These are phyloP conservation scores for Agrochola litura DNA, from an alignment of 2,888 invertebrate species.

Conservation along the genomic window DNA sequence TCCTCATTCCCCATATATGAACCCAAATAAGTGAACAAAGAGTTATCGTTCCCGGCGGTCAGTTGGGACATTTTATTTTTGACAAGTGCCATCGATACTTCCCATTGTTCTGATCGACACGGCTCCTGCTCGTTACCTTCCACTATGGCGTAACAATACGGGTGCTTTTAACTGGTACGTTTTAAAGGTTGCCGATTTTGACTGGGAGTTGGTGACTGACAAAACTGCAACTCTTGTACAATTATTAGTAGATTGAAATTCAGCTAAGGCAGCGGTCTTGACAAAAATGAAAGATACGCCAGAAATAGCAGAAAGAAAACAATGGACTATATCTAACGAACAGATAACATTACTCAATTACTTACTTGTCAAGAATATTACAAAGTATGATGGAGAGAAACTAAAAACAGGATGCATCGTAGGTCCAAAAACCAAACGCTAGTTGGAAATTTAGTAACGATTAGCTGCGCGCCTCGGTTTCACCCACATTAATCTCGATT, in stretches of 20 bases:
- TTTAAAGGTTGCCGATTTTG: neutral
- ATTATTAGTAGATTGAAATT: neutral
- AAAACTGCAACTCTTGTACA: neutral
- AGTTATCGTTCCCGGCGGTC: slow-evolving; percentile 70
- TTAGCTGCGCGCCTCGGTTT: too few species aligned
- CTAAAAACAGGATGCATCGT: neutral
- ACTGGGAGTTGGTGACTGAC: neutral
- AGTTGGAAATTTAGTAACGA: neutral
- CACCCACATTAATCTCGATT: too few species aligned
- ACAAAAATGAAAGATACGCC: neutral
- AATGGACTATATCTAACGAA: neutral
- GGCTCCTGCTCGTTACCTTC: slow-evolving; percentile 47
- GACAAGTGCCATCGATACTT: slow-evolving; percentile 87
- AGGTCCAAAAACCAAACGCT: neutral
- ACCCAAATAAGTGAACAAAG: slow-evolving; percentile 57
- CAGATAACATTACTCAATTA: too few species aligned
- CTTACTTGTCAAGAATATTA: neutral
- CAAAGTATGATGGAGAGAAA: neutral
- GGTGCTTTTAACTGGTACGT: neutral
- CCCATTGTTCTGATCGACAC: slow-evolving; percentile 82
- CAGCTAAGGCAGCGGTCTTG: too few species aligned
- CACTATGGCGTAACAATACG: slow-evolving; percentile 36
- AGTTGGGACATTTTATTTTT: slow-evolving; percentile 80
- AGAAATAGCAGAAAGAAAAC: neutral
- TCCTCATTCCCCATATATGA: slow-evolving; percentile 3